Evolutionary conservation across 1,140 invertebrate genomes (phyloP).

Genomic region (Drosophila subobscura): DNA sequence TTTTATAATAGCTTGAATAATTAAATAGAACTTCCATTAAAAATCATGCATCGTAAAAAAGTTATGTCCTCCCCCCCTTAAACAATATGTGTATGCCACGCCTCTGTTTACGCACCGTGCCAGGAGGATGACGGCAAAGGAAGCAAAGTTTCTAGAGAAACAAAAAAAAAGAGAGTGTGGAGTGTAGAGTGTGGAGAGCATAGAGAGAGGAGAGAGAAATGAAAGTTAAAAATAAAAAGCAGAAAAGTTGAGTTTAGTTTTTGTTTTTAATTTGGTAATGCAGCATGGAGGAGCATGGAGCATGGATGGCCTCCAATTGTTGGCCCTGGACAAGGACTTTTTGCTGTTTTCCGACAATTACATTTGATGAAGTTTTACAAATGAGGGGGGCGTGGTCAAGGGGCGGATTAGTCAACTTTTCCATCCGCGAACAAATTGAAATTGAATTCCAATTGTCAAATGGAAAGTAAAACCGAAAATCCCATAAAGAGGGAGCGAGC

Average conservation of each 20-base stretch:
- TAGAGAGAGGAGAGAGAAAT: background rate
- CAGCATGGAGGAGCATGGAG: constrained; percentile 57
- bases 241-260: constrained; percentile 70
- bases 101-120: constrained; percentile 29
- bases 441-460: constrained; percentile 61
- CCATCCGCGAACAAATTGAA: constrained; percentile 43
- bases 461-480: constrained; percentile 12
- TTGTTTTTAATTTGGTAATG: constrained; percentile 80
- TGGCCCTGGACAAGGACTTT: constrained; percentile 67
- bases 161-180: too few species aligned
- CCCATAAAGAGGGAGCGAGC: background rate
- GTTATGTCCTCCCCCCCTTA: background rate
- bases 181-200: too few species aligned
- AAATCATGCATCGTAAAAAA: background rate
- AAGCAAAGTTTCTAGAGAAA: constrained; percentile 17
- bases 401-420: constrained; percentile 52
- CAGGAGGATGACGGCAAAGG: constrained; percentile 2
- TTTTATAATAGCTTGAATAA: too few species aligned
- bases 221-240: constrained; percentile 21
- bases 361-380: constrained; percentile 53
- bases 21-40: background rate
- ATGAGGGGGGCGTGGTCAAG: constrained; percentile 53
- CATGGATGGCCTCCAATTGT: constrained; percentile 67
- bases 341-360: constrained; percentile 57
- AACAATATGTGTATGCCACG: background rate